These are phyloP conservation scores for Drosophila elegans DNA, from an alignment of 1,140 invertebrate genomes.

Conservation along the genomic window DNA sequence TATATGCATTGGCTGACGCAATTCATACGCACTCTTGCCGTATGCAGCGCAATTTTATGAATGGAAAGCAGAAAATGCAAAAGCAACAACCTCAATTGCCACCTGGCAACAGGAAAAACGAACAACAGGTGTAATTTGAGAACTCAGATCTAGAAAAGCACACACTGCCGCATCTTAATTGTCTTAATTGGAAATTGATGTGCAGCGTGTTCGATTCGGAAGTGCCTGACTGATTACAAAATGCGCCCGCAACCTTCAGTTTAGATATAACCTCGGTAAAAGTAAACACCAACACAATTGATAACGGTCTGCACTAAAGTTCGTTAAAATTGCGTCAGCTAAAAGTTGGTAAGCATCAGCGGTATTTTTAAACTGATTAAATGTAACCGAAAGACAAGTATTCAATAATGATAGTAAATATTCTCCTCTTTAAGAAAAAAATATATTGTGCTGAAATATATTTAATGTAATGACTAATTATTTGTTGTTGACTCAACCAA, in stretches of 20 bases:
- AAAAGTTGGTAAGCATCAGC: background rate
- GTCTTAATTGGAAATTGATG: slow-evolving; percentile 45
- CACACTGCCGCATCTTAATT: slow-evolving; percentile 29
- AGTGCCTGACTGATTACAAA: slow-evolving; percentile 8
- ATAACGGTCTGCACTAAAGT: slow-evolving; percentile 24
- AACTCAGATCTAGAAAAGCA: background rate
- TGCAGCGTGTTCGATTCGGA: slow-evolving; percentile 22
- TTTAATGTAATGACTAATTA: too few relatives aligned
- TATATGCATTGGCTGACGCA: slow-evolving; percentile 64
- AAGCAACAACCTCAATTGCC: slow-evolving; percentile 22
- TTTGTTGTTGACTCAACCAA: too few relatives aligned
- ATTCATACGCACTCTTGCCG: slow-evolving; percentile 60
- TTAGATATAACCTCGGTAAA: slow-evolving; percentile 4
- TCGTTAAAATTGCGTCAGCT: slow-evolving; percentile 16
- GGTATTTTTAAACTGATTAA: background rate
- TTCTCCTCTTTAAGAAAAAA: too few relatives aligned
- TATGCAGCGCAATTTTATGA: slow-evolving; percentile 73
- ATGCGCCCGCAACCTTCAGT: slow-evolving; percentile 24
- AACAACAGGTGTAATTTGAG: slow-evolving; percentile 40
- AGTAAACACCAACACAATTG: slow-evolving; percentile 9
- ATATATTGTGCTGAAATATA: too few relatives aligned
- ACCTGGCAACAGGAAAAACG: slow-evolving; percentile 25
- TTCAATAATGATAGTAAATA: too few relatives aligned
- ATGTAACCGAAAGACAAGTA: background rate
- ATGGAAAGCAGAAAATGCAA: slow-evolving; percentile 64